Evolutionary conservation across 2,888 invertebrate species (phyloP).

Genomic region (Chironomus riparius): DNA sequence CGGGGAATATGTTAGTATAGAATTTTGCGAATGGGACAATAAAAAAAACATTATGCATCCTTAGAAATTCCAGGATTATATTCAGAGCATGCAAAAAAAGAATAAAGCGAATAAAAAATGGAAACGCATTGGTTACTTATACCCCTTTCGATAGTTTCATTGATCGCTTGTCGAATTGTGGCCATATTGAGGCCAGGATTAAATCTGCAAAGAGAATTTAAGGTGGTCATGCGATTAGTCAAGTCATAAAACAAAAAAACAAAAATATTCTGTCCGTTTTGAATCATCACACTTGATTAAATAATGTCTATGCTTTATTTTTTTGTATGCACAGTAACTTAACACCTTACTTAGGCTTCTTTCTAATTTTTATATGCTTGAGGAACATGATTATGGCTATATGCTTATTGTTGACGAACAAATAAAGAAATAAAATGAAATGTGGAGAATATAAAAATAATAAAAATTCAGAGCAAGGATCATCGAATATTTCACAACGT

Average conservation of each 20-base stretch:
- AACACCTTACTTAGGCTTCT: slow-evolving; percentile 5
- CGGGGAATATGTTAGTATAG: too few species aligned
- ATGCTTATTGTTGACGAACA: not conserved
- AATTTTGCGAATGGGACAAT: not conserved
- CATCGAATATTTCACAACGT: slow-evolving; percentile 5
- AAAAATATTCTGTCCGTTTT: not conserved
- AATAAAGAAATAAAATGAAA: not conserved
- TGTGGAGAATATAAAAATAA: not conserved
- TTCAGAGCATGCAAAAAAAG: too few species aligned
- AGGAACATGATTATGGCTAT: slow-evolving; percentile 7
- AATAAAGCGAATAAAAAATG: not conserved
- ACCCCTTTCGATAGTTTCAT: slow-evolving; percentile 92
- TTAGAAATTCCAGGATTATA: too few species aligned
- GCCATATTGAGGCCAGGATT: slow-evolving; percentile 90
- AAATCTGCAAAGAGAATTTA: slow-evolving; percentile 55
- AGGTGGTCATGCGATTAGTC: slow-evolving; percentile 27
- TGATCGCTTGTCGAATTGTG: slow-evolving; percentile 88
- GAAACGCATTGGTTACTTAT: slow-evolving; percentile 31
- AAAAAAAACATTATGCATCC: not conserved
- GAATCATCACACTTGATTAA: not conserved
- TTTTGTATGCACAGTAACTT: not conserved
- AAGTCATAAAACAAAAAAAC: not conserved
- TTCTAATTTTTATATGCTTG: slow-evolving; percentile 21
- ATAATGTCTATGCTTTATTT: not conserved
- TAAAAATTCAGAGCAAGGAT: slow-evolving; percentile 3